Percentiles rank a stretch among this genome's conserved stretches.
phyloP scores from a whole-genome alignment of 1,140 invertebrate genomes.

The Campoletis sonorensis region DNA sequence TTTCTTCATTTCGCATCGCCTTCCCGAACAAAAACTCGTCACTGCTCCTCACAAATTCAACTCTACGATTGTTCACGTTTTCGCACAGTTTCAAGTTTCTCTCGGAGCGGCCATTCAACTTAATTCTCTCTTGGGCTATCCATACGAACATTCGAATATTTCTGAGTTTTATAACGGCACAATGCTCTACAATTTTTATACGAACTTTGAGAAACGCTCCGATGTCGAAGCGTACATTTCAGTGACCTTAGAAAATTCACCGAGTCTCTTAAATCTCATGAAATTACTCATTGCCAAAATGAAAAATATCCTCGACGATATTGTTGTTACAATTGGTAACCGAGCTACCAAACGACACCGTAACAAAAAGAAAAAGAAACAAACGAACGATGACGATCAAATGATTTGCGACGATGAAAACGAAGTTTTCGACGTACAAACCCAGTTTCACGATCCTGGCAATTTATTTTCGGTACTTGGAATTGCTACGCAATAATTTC shows the following conservation, averaged over 20 bases:
- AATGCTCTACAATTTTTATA: constrained; percentile 84
- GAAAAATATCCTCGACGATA: background rate
- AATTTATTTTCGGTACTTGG: too few relatives aligned
- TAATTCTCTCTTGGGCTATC: constrained; percentile 80
- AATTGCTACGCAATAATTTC: too few relatives aligned
- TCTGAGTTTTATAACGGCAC: constrained; percentile 83
- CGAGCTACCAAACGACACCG: too few relatives aligned
- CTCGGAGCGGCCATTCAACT: constrained; percentile 80
- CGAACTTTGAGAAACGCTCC: constrained; percentile 76
- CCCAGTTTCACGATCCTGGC: too few relatives aligned
- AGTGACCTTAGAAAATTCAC: constrained; percentile 74
- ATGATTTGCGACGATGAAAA: too few relatives aligned
- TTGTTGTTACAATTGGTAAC: too few relatives aligned
- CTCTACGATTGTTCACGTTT: constrained; percentile 79
- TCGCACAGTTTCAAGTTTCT: constrained; percentile 84
- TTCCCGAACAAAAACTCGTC: constrained; percentile 79
- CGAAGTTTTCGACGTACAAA: too few relatives aligned
- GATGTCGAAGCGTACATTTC: constrained; percentile 78
- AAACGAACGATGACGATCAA: too few relatives aligned
- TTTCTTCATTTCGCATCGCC: constrained; percentile 81
- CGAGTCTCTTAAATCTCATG: constrained; percentile 75
- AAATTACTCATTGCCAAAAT: constrained; percentile 54
- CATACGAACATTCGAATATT: constrained; percentile 77
- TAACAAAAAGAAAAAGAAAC: too few relatives aligned
- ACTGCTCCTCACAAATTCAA: constrained; percentile 80